Conservation (phyloP, 2,888 invertebrate genomes). For the Nyleta sp. region DNA sequence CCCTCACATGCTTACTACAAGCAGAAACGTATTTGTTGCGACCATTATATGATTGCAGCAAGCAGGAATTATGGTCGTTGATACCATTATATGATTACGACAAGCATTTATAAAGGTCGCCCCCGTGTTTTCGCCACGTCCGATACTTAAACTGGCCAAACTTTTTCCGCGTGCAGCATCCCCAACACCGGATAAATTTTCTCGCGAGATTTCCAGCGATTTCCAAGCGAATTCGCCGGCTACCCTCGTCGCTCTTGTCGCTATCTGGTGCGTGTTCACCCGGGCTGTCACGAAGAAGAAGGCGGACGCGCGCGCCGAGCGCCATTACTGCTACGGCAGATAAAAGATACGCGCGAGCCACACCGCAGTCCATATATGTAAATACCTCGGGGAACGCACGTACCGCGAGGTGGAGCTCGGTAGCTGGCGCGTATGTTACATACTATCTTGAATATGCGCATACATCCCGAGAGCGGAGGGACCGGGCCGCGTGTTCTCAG, state of each 20-base stretch:
- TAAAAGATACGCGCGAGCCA: constrained; percentile 80
- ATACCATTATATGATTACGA: too few relatives aligned
- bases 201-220: constrained; percentile 40
- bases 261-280: constrained; percentile 74
- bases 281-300: constrained; percentile 70
- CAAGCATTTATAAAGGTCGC: too few relatives aligned
- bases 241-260: constrained; percentile 48
- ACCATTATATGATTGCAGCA: too few relatives aligned
- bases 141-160: too few relatives aligned
- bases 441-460: constrained; percentile 82
- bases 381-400: constrained; percentile 79
- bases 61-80: too few relatives aligned
- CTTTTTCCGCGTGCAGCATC: neutral
- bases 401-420: constrained; percentile 74
- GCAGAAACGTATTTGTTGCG: too few relatives aligned
- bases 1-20: too few relatives aligned
- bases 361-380: constrained; percentile 81
- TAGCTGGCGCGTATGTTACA: constrained; percentile 80
- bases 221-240: constrained; percentile 36
- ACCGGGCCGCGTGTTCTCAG: constrained; percentile 78
- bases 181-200: constrained; percentile 24
- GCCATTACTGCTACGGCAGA: constrained; percentile 78
- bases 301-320: constrained; percentile 76
- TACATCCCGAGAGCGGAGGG: constrained; percentile 74
- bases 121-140: too few relatives aligned